A percentile compares a stretch with the other conserved stretches of the same genome.
Conservation (phyloP, 2,797 vertebrate species). For the Benthosema pterotum region DNA sequence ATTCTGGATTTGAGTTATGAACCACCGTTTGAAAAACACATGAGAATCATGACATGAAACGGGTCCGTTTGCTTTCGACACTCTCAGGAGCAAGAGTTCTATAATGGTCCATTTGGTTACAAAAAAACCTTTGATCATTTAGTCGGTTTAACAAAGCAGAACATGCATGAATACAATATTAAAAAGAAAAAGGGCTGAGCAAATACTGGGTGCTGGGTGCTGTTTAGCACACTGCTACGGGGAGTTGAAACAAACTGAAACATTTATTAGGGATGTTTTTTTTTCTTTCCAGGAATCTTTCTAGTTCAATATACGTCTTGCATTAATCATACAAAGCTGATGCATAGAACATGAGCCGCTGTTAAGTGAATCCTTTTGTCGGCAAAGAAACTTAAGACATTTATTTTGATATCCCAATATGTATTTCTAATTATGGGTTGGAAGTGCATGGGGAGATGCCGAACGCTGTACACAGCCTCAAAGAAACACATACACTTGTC, state of each 20-base stretch:
- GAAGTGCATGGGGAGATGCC: constrained; percentile 21
- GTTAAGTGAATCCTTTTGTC: constrained; percentile 53
- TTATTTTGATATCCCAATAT: constrained; percentile 55
- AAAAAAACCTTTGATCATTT: no score
- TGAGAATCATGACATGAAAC: no score
- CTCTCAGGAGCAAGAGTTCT: no score
- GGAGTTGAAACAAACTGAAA: constrained; percentile 74
- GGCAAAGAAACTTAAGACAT: constrained; percentile 55
- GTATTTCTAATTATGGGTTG: constrained; percentile 55
- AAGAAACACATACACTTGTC: constrained; percentile 16
- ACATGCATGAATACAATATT: constrained; percentile 66
- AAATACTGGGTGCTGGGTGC: constrained; percentile 55
- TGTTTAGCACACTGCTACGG: constrained; percentile 69
- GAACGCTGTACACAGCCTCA: constrained; percentile 47
- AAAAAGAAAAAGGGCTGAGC: constrained; percentile 46
- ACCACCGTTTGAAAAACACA: no score
- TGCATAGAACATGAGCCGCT: constrained; percentile 77
- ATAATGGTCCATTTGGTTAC: no score
- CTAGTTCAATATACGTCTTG: constrained; percentile 82
- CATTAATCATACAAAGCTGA: constrained; percentile 73
- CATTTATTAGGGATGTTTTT: constrained; percentile 77
- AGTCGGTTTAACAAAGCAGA: constrained; percentile 36
- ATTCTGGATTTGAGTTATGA: no score
- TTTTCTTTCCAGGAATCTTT: constrained; percentile 73
- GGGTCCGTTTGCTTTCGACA: no score